Base-by-base conservation (phyloP, 2,113 vertebrate species). In the Entelurus aequoreus region DNA sequence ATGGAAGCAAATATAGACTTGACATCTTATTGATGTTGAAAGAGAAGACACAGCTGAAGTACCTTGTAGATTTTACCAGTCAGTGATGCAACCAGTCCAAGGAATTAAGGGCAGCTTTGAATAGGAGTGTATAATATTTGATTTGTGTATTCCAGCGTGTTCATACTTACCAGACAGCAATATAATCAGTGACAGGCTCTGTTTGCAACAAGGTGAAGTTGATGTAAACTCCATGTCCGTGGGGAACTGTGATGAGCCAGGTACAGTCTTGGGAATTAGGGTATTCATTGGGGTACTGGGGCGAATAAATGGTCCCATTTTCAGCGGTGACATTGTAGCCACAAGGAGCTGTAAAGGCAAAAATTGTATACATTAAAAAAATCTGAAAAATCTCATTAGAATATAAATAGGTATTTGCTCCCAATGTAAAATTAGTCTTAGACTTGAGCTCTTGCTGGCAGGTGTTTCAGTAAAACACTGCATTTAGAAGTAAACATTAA, bases 121-220 rank as follows among this genome's bases (percentile, higher is more conserved):
- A 75, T 68, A 53, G 42, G 51, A 48, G 52, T 52, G 9, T 62
- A 42, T 66, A 60, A 3, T 16, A 16, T 56, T 40, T 1, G 13
- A 54, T 54, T 36, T 54, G 6, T 56, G 16, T 42, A 42, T 42
- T 40, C 4, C 8, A 40, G 9, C n/a, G 40, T 51, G 64, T 61
- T 63, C 11, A 64, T 48, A 59, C 93, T 86, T 91, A 99, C 97
- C 97, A 99, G 68, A 98, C 93, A 6, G 96, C 93, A 38, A 99
- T 98, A 88, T 98, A 99, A 88, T 99, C 97, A 46, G 97, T 98
- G 70, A 98, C 93, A 8, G 94, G 95, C 85, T 99, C 97, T 0
- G 97, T 99, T 83, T 99, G 96, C 67, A 99, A 88, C 77, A 98
- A 86, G 28, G 95, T 96, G 78, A 99, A 99, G 89, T 99, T 99